Evolutionary conservation across 2,797 vertebrate species (phyloP).

Genomic region (Micromesistius poutassou): DNA sequence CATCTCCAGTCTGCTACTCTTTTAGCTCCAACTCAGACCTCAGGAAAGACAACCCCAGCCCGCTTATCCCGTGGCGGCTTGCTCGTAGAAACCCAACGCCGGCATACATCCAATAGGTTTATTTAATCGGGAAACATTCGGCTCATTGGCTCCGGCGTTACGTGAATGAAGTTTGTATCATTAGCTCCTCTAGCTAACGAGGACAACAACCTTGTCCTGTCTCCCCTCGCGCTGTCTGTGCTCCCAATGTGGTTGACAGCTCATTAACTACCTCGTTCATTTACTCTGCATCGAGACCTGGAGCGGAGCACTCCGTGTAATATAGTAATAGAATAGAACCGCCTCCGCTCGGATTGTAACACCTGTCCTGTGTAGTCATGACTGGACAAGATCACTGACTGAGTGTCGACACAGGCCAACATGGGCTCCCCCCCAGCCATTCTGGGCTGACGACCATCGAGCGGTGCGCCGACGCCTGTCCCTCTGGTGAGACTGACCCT

Average conservation of each 20-base stretch:
- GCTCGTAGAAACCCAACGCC: not conserved
- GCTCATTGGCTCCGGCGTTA: not conserved
- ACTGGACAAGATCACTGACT: conserved; percentile 11
- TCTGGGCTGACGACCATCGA: not conserved
- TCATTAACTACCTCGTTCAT: not conserved
- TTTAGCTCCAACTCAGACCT: not conserved
- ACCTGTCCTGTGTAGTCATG: not conserved
- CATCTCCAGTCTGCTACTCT: not conserved
- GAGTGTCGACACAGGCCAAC: conserved; percentile 2
- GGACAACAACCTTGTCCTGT: conserved; percentile 44
- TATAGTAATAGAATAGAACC: not conserved
- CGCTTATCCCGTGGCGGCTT: not conserved
- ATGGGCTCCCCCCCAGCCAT: not conserved
- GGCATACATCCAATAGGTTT: not conserved
- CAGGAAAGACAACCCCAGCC: not conserved
- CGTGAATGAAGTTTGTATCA: not conserved
- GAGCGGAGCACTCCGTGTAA: not conserved
- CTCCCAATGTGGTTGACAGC: not conserved
- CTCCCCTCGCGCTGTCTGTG: not conserved
- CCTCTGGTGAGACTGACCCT: not conserved
- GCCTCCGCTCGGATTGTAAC: conserved; percentile 13
- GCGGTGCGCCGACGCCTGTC: not conserved
- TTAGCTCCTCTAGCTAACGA: conserved; percentile 42
- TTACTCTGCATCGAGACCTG: not conserved
- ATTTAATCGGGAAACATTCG: not conserved